Percentiles rank a stretch among this genome's conserved stretches.
These are phyloP conservation scores for Camponotus pennsylvanicus DNA, from an alignment of 1,140 invertebrate genomes.

Conservation along the genomic window DNA sequence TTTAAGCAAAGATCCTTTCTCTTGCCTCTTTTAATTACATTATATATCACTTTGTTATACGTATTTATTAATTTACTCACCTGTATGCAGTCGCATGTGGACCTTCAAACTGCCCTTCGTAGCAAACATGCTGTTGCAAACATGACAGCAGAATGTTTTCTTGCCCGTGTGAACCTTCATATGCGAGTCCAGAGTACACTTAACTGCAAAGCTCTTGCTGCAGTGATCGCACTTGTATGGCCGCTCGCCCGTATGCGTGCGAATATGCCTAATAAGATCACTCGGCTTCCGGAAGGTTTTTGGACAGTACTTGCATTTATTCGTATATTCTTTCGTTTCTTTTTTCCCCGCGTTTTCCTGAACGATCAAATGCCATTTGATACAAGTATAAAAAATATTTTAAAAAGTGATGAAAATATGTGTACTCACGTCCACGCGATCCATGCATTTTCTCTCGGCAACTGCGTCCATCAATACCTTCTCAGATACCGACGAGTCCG, in stretches of 20 bases:
- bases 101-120: conserved; percentile 90
- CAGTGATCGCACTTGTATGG: conserved; percentile 90
- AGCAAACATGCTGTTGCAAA: conserved; percentile 88
- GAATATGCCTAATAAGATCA: conserved; percentile 86
- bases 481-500: conserved; percentile 84
- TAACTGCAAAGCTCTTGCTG: conserved; percentile 89
- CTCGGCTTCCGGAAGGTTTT: conserved; percentile 87
- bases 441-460: conserved; percentile 79
- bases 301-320: conserved; percentile 88
- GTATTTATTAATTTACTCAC: conserved; percentile 72
- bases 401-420: not conserved
- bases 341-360: conserved; percentile 61
- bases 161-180: conserved; percentile 87
- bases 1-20: too few species aligned
- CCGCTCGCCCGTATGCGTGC: conserved; percentile 90
- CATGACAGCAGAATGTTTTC: conserved; percentile 87
- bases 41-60: not conserved
- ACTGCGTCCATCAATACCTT: conserved; percentile 86
- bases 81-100: conserved; percentile 91
- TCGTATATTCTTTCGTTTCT: conserved; percentile 79
- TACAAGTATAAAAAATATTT: not conserved
- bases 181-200: conserved; percentile 89
- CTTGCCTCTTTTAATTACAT: too few species aligned
- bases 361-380: not conserved
- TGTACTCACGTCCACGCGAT: conserved; percentile 63